phyloP scores from a whole-genome alignment of 2,797 vertebrate species.

The Gobio occitaniae region DNA sequence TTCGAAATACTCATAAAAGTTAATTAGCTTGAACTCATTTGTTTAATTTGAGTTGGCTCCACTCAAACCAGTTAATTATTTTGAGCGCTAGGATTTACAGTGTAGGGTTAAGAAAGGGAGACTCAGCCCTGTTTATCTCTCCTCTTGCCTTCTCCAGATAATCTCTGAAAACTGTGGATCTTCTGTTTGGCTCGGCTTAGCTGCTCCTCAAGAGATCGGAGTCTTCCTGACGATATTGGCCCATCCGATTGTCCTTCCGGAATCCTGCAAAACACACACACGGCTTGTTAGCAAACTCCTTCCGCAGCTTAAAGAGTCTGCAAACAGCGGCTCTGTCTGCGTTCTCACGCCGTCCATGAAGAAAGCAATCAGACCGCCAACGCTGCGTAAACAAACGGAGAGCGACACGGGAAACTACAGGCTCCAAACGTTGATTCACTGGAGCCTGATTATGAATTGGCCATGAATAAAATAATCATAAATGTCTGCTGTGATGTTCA shows the following conservation, averaged over 20 bases:
- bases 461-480: constrained; percentile 36
- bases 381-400: neutral
- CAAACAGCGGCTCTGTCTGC: neutral
- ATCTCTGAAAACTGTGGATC: constrained; percentile 94
- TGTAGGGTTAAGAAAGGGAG: neutral
- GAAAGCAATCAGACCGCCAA: constrained; percentile 12
- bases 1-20: too few species aligned
- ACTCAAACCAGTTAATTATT: too few species aligned
- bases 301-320: neutral
- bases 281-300: neutral
- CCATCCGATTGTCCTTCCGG: constrained; percentile 93
- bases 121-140: neutral
- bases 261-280: constrained; percentile 80
- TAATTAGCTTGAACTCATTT: too few species aligned
- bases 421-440: neutral
- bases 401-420: neutral
- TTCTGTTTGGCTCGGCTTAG: constrained; percentile 96
- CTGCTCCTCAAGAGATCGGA: constrained; percentile 94
- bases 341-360: neutral
- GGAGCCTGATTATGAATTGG: constrained; percentile 28
- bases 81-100: too few species aligned
- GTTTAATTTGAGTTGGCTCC: too few species aligned
- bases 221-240: constrained; percentile 85
- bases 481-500: constrained; percentile 33
- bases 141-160: constrained; percentile 87